These are phyloP conservation scores for Nothocercus nigrocapillus DNA, from an alignment of 2,113 vertebrate genomes.

Conservation along the genomic window DNA sequence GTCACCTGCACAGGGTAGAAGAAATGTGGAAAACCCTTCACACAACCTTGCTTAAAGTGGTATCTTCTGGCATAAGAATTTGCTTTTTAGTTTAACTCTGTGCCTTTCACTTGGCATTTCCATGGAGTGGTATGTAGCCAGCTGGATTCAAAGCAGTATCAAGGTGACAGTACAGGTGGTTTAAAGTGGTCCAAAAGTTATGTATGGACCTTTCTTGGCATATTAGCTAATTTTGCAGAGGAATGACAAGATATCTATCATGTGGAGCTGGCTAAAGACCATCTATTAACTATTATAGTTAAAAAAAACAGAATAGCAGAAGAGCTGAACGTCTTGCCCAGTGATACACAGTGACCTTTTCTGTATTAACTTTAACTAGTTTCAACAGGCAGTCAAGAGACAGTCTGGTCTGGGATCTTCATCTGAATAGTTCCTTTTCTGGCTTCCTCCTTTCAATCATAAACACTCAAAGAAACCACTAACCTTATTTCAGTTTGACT, in stretches of 20 bases:
- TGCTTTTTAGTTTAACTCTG: background rate
- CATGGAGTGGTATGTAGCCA: background rate
- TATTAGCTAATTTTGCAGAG: background rate
- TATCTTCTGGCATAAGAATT: background rate
- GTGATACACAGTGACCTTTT: background rate
- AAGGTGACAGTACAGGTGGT: accelerated
- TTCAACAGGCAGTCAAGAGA: background rate
- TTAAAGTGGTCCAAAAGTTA: background rate
- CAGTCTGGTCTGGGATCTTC: background rate
- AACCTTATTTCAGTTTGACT: no score
- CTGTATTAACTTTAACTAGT: background rate
- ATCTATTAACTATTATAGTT: background rate
- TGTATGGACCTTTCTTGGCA: accelerated
- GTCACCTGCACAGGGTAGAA: background rate
- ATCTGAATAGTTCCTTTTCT: background rate
- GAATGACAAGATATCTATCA: background rate
- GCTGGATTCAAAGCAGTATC: background rate
- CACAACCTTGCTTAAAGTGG: background rate
- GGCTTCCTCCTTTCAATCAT: accelerated
- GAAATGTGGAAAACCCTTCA: background rate
- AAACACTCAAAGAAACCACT: background rate
- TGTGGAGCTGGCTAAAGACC: background rate
- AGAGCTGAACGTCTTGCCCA: background rate
- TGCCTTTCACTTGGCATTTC: background rate
- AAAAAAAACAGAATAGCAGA: background rate